Percentiles rank a stretch among this genome's conserved stretches.
Conservation (phyloP, 2,888 invertebrate species). For the Pterobdella sp. region DNA sequence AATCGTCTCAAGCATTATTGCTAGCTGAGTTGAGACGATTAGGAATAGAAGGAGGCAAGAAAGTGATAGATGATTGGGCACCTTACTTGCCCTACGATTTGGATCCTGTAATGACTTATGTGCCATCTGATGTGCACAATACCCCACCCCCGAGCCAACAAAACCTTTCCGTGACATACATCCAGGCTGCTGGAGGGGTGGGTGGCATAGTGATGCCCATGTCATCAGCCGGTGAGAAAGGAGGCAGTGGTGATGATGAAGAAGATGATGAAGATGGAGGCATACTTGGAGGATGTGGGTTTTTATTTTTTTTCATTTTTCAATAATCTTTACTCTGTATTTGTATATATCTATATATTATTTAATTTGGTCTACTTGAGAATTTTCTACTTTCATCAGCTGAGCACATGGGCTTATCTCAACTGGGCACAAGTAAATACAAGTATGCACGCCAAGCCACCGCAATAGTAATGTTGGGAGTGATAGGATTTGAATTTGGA, state of each 20-base stretch:
- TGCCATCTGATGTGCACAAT: constrained; percentile 41
- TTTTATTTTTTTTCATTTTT: neutral
- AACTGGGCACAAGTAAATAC: neutral
- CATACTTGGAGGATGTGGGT: constrained; percentile 34
- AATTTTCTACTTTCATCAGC: no score
- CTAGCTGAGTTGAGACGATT: constrained; percentile 82
- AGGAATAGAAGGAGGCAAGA: constrained; percentile 81
- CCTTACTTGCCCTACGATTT: constrained; percentile 74
- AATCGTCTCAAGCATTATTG: constrained; percentile 89
- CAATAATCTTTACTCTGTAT: no score
- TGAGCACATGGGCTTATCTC: neutral
- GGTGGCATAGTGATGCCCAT: neutral
- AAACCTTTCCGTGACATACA: constrained; percentile 8
- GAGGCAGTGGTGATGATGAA: constrained; percentile 17
- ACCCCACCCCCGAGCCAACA: neutral
- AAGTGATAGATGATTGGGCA: constrained; percentile 88
- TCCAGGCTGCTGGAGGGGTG: constrained; percentile 3
- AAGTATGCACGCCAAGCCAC: constrained; percentile 66
- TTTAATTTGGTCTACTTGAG: no score
- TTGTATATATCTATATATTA: no score
- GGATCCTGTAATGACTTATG: constrained; percentile 51
- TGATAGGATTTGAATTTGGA: constrained; percentile 95
- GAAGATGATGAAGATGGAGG: constrained; percentile 36
- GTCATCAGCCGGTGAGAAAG: neutral
- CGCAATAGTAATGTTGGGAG: constrained; percentile 88